Percentiles rank a stretch among this genome's conserved stretches.
Evolutionary conservation across 1,140 invertebrate species (phyloP).

Genomic region (Paralvinella palmiformis): DNA sequence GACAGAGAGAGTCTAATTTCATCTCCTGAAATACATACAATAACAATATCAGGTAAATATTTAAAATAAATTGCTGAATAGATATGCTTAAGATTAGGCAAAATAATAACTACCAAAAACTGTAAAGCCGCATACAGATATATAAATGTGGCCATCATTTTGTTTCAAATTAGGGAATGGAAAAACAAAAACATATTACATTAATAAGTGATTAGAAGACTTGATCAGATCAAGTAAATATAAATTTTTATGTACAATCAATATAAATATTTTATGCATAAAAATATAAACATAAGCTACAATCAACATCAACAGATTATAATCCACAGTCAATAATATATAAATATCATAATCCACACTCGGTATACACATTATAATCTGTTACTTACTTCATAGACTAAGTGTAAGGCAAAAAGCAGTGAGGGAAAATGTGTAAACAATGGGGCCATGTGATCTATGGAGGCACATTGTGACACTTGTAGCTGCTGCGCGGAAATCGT

Average conservation of each 20-base stretch:
- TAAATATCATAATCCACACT: too few species aligned
- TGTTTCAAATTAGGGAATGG: too few species aligned
- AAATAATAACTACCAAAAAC: background rate
- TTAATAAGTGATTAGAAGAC: constrained; percentile 13
- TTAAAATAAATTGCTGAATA: constrained; percentile 4
- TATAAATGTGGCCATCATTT: background rate
- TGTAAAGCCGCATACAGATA: background rate
- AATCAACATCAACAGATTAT: too few species aligned
- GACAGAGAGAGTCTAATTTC: constrained; percentile 69
- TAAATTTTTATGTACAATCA: too few species aligned
- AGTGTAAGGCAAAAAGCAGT: constrained; percentile 74
- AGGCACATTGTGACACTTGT: constrained; percentile 42
- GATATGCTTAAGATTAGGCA: constrained; percentile 4
- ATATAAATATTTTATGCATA: too few species aligned
- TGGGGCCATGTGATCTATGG: constrained; percentile 61
- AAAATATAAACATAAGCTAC: too few species aligned
- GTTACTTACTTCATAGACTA: constrained; percentile 69
- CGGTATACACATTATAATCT: constrained; percentile 6
- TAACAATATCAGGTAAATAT: background rate
- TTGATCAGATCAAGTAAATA: too few species aligned
- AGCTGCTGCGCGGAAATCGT: constrained; percentile 27
- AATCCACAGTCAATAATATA: too few species aligned
- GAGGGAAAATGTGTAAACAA: constrained; percentile 69
- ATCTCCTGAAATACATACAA: constrained; percentile 58
- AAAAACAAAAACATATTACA: background rate